Evolutionary conservation across 2,888 invertebrate species (phyloP).

Genomic region (Drosophila emarginata): DNA sequence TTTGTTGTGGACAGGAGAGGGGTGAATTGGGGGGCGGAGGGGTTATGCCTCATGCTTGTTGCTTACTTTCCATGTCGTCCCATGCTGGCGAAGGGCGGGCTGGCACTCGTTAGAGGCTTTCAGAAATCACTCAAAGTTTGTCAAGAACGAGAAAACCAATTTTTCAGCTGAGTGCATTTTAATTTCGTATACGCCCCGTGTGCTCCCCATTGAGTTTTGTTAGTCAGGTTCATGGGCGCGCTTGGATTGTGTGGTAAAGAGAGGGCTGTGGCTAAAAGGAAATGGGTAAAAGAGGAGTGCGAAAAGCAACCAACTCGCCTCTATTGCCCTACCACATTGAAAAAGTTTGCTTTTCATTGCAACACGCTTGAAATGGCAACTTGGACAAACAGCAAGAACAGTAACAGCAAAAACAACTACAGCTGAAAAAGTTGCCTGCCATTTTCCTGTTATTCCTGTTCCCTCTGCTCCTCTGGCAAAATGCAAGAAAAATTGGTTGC

Average conservation of each 20-base stretch:
- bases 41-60: conserved; percentile 38
- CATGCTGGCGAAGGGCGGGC: neutral
- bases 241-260: neutral
- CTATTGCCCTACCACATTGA: conserved; percentile 35
- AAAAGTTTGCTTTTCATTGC: conserved; percentile 76
- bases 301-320: conserved; percentile 20
- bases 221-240: conserved; percentile 29
- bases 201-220: conserved; percentile 51
- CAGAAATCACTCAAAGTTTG: conserved; percentile 74
- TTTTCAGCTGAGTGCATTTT: conserved; percentile 83
- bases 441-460: neutral
- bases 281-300: conserved; percentile 24
- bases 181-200: conserved; percentile 78
- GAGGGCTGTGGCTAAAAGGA: neutral
- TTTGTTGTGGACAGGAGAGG: conserved; percentile 29
- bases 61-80: conserved; percentile 36
- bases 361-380: conserved; percentile 74
- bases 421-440: conserved; percentile 26
- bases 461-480: conserved; percentile 18
- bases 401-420: conserved; percentile 23
- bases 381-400: conserved; percentile 71
- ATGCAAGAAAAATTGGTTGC: conserved; percentile 52
- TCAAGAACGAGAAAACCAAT: conserved; percentile 80
- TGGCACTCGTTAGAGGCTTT: conserved; percentile 63
- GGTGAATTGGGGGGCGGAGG: neutral